Evolutionary conservation across 2,888 invertebrate genomes (phyloP).

Genomic region (Eulithis prunata): DNA sequence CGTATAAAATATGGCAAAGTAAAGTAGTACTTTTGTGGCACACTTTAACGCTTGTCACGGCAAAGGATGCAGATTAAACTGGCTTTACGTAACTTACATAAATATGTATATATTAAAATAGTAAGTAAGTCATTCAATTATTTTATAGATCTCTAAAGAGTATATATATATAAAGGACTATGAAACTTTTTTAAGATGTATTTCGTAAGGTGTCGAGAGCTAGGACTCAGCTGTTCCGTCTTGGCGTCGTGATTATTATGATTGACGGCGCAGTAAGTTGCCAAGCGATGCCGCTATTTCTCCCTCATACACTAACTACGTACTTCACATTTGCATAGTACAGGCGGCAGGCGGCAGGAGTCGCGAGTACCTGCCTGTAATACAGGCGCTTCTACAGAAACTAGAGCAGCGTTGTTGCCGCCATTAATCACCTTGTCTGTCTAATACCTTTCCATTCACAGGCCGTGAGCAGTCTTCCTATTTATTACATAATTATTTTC

Average conservation of each 20-base stretch:
- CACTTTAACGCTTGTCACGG: conserved; percentile 31
- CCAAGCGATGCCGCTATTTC: conserved; percentile 69
- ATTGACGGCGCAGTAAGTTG: conserved; percentile 69
- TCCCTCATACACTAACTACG: conserved; percentile 68
- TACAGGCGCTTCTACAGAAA: conserved; percentile 53
- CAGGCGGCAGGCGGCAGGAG: conserved; percentile 54
- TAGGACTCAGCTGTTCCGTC: conserved; percentile 55
- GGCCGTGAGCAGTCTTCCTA: conserved; percentile 71
- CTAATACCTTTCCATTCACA: conserved; percentile 80
- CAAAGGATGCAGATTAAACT: conserved; percentile 12
- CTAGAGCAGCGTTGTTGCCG: conserved; percentile 65
- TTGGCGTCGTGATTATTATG: conserved; percentile 61
- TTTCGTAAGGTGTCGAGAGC: conserved; percentile 20
- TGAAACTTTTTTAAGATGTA: conserved; percentile 10
- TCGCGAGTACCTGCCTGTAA: conserved; percentile 52
- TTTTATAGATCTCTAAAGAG: neutral
- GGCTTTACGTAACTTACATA: neutral
- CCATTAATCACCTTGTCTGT: conserved; percentile 81
- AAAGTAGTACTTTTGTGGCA: conserved; percentile 49
- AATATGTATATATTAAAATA: neutral
- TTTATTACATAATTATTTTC: conserved; percentile 81
- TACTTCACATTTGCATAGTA: conserved; percentile 76
- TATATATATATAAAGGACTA: neutral
- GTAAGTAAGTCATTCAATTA: neutral
- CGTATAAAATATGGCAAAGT: conserved; percentile 60